Conservation (phyloP, 2,797 vertebrate genomes). For the Hydrocynus forskahlii region DNA sequence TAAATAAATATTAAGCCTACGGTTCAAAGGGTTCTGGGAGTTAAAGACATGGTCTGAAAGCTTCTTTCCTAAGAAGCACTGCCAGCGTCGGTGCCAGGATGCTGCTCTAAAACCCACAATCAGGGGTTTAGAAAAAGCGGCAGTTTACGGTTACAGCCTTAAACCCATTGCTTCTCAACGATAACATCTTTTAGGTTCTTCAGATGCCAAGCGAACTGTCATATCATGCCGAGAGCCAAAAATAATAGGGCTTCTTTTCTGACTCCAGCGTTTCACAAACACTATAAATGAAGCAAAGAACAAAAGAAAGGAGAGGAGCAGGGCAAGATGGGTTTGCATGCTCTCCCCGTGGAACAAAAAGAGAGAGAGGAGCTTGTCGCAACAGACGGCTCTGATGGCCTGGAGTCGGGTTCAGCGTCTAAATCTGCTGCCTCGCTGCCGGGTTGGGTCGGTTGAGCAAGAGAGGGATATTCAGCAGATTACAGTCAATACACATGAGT, state of each 20-base stretch:
- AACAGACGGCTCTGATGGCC: conserved; percentile 9
- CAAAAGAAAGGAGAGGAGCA: conserved; percentile 3
- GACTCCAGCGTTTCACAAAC: conserved; percentile 8
- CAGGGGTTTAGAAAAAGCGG: background rate
- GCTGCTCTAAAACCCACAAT: conserved; percentile 4
- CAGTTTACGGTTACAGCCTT: background rate
- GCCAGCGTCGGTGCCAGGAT: background rate
- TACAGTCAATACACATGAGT: conserved; percentile 33
- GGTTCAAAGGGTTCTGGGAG: background rate
- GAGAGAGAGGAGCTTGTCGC: background rate
- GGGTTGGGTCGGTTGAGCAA: conserved; percentile 19
- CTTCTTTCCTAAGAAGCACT: background rate
- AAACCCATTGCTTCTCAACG: background rate
- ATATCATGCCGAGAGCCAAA: conserved; percentile 8
- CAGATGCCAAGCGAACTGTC: conserved; percentile 6
- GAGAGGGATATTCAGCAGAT: conserved; percentile 42
- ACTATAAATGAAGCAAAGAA: background rate
- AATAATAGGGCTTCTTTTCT: conserved; percentile 16
- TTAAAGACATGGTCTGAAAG: background rate
- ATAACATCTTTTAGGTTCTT: background rate
- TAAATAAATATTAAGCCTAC: too few relatives aligned
- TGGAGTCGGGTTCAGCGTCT: conserved; percentile 14
- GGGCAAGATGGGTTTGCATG: background rate
- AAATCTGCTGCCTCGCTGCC: conserved; percentile 10
- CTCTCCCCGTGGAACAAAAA: background rate